Base-by-base conservation (phyloP, 92 coral and sea anemone genomes). In the Epizoanthus illoricatus region DNA sequence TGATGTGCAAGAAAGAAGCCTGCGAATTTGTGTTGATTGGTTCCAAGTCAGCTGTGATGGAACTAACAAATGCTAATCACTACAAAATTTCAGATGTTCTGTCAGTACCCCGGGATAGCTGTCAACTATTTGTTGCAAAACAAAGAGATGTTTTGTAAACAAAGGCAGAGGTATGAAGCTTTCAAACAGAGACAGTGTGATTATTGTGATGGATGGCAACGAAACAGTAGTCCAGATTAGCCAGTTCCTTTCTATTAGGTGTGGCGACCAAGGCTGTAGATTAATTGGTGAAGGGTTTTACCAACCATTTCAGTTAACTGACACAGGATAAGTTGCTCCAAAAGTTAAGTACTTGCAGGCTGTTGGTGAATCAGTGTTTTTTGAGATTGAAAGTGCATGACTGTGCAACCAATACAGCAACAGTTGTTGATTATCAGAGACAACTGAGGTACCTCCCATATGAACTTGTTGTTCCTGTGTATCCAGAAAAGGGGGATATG, bases 401-500 rank as follows among this genome's bases (percentile, higher is more conserved):
- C n/a, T n/a, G n/a, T n/a, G n/a, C 54, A 17, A 68, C 39, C 21
- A 45, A 68, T 36, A 28, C 21, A 45, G 13, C 41, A 45, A 68
- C 43, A 7, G 73, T 68, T 68, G 43, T 68, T 41, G 73, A 68
- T 18, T 28, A 68, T 18, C 13, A 28, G 73, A 41, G 73, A 28
- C 47, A 41, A 68, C 17, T 23, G 49, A 68, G 41, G 13, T 54
- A 20, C 47, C n/a, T 68, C 49, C 73, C 12, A 18, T 68, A 18
- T 68, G 73, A 28, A 45, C 73, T 45, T 68, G 41, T 68, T 23
- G 42, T 68, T 23, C 73, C 73, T 36, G 73, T 68, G 73, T 33
- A 68, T 68, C 40, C 82, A 24, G 52, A 59, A 65, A 65, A 76
- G 68, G 66, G 70, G 15, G 59, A 65, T 56, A 89, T 89, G 92